Conservation (phyloP, 2,113 vertebrate genomes). For the Tautogolabrus adspersus region DNA sequence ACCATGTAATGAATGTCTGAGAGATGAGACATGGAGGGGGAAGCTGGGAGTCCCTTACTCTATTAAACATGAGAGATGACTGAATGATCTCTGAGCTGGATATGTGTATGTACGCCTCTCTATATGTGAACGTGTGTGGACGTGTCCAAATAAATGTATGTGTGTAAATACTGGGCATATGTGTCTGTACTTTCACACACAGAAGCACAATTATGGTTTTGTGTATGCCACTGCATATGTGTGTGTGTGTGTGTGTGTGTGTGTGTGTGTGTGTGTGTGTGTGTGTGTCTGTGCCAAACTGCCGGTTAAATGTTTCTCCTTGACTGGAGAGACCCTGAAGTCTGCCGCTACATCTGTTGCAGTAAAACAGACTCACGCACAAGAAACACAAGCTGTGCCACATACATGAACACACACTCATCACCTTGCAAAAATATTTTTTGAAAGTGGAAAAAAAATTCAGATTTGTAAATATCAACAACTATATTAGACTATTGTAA, state of each 20-base stretch:
- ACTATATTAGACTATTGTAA: too few relatives aligned
- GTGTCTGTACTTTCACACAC: conserved; percentile 5
- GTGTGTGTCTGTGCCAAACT: conserved; percentile 7
- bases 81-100: conserved; percentile 3
- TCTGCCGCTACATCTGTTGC: conserved; percentile 60
- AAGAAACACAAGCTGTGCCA: not conserved
- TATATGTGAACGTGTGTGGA: not conserved
- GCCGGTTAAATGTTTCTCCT: conserved; percentile 74
- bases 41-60: conserved; percentile 14
- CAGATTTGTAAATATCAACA: too few relatives aligned
- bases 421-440: too few relatives aligned
- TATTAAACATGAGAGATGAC: conserved; percentile 31
- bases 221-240: not conserved
- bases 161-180: not conserved
- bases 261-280: not conserved
- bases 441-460: too few relatives aligned
- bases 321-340: conserved; percentile 63
- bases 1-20: conserved; percentile 15
- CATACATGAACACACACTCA: not conserved
- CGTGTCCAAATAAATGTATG: not conserved
- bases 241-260: not conserved
- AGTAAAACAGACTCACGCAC: conserved; percentile 16
- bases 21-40: not conserved
- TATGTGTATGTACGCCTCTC: not conserved
- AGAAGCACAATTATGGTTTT: conserved; percentile 10